Evolutionary conservation across 2,888 invertebrate species (phyloP).

Genomic region (Lasioglossum leucozonium): DNA sequence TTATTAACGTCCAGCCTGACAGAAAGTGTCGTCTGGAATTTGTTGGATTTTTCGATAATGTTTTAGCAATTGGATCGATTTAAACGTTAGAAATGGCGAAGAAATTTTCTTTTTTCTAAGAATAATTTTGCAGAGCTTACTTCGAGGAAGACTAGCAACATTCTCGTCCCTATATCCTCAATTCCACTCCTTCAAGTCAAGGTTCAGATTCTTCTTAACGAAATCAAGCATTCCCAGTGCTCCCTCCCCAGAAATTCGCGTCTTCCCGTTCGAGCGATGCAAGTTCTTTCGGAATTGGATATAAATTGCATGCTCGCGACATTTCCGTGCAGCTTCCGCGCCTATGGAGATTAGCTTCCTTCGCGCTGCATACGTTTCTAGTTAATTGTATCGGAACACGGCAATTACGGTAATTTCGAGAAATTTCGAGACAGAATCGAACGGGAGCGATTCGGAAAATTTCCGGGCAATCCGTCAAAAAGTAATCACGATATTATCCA

Average conservation of each 20-base stretch:
- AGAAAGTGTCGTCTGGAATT: background rate
- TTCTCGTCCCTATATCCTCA: background rate
- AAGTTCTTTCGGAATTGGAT: conserved; percentile 33
- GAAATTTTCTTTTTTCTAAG: background rate
- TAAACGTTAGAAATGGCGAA: background rate
- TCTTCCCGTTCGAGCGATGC: background rate
- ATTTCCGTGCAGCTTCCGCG: conserved; percentile 73
- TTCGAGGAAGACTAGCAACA: background rate
- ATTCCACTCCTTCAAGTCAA: no score
- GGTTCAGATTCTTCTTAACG: background rate
- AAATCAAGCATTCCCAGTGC: background rate
- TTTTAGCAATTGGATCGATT: background rate
- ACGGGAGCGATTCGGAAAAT: background rate
- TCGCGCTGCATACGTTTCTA: conserved; percentile 26
- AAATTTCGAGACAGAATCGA: background rate
- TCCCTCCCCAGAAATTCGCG: background rate
- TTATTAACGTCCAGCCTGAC: background rate
- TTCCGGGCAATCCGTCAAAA: background rate
- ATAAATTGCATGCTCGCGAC: conserved; percentile 63
- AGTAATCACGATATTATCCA: background rate
- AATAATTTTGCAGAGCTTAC: background rate
- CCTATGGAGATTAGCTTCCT: conserved; percentile 72
- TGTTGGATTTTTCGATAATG: background rate
- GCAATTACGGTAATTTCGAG: conserved; percentile 14
- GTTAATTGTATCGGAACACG: conserved; percentile 20